These are phyloP conservation scores for chimpanzee (Pan troglodytes) DNA, from an alignment of 2,113 vertebrate species.

Conservation along the genomic window NHGRI_mPanTro3-v2.1_pri NC_072402.2:147184501-147185000, in stretches of 20 bases:
- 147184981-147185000: background rate
- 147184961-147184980: background rate
- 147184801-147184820: background rate
- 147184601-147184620: background rate
- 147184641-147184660: background rate
- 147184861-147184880: background rate
- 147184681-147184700: conserved; percentile 28
- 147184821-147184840: background rate
- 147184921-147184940: background rate
- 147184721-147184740: background rate
- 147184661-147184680: background rate
- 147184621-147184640: background rate
- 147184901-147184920: background rate
- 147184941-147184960: background rate
- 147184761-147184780: background rate
- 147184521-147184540: background rate
- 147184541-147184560: background rate
- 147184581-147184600: background rate
- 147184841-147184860: conserved; percentile 30
- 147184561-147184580: background rate
- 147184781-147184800: background rate
- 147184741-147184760: background rate
- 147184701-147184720: background rate
- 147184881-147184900: background rate
- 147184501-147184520: background rate